A percentile compares a stretch with the other conserved stretches of the same genome.
phyloP scores from a whole-genome alignment of 2,113 vertebrate genomes.

The Tragelaphus imberbis region DNA sequence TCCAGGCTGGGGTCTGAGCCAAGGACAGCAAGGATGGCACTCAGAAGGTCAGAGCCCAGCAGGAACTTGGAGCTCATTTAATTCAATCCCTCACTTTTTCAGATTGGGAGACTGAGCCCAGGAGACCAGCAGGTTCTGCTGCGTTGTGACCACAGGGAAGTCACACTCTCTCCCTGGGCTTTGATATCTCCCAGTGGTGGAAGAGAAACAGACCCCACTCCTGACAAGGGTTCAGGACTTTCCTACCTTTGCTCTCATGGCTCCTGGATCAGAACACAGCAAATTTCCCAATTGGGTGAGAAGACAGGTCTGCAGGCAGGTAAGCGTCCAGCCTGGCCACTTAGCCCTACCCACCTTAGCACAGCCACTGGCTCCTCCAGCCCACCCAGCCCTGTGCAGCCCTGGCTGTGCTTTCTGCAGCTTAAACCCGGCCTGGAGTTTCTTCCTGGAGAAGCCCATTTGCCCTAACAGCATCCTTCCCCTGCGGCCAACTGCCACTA shows the following conservation, averaged over 20 bases:
- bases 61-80: neutral
- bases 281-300: neutral
- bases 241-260: neutral
- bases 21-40: neutral
- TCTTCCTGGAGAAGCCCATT: neutral
- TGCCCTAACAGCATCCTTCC: neutral
- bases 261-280: neutral
- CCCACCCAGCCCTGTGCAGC: no score
- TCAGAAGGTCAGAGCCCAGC: neutral
- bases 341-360: neutral
- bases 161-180: neutral
- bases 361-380: neutral
- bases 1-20: neutral
- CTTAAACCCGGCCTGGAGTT: neutral
- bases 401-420: neutral
- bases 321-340: accelerated
- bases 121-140: neutral
- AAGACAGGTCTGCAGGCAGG: neutral
- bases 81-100: neutral
- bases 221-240: neutral
- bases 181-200: neutral
- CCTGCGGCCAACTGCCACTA: neutral
- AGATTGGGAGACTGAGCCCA: neutral
- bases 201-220: neutral
- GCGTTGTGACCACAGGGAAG: neutral